Base-by-base conservation (phyloP, 2,888 invertebrate species). In the Eulithis prunata region DNA sequence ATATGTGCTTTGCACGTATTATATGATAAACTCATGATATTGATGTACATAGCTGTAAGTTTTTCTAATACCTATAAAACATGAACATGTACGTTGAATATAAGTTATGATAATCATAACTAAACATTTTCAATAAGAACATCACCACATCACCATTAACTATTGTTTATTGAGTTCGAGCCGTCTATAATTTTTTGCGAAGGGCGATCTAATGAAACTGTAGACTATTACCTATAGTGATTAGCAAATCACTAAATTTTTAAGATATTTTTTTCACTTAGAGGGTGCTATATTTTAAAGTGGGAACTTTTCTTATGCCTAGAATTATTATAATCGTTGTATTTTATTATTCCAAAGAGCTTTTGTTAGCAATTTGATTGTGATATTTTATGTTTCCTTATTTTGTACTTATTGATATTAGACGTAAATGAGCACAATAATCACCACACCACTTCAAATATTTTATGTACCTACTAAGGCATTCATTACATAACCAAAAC, bases 351-450 rank as follows among this genome's bases (percentile, higher is more conserved):
- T 84, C 82, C 84, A 85, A 84, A 85, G 84, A 84, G 78, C 72
- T 74, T 79, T 83, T 81, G 76, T 79, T 80, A 62, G 75, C 69
- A 69, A 77, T 71, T 64, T 74, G 47, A 81, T 78, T 85, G 86
- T 86, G 84, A 85, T 86, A 86, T 84, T 83, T 83, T 79, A 47
- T 71, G 36, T 73, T 64, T 72, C 75, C 54, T 73, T 62, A 69
- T 66, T 75, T 76, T 75, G 68, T 64, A 21, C 21, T 21, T 21
- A 56, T 58, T 71, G 70, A 53, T 45, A 68, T 64, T 70, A 64
- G 58, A 55, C 13, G 4, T 61, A 53, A 63, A 63, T 45, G 62
- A 67, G 68, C 72, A 73, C 71, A 68, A 66, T 51, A 62, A 69
- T 64, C 55, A 66, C 51, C 51, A 45, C 55, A 66, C 51, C 51